Conservation (phyloP, 2,888 invertebrate species). For the Caenorhabditis sinica region DNA sequence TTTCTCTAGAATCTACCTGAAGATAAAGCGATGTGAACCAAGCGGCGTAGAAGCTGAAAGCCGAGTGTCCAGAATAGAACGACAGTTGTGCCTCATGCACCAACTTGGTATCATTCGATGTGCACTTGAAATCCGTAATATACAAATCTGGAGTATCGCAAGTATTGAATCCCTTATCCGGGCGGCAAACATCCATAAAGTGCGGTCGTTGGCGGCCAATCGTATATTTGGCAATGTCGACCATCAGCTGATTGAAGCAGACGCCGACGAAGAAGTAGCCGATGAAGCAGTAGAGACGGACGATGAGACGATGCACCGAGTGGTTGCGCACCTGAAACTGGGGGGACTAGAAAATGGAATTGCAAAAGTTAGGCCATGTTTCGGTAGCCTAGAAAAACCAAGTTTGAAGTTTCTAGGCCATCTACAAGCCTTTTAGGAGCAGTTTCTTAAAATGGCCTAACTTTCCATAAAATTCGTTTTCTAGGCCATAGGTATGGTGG, state of each 20-base stretch:
- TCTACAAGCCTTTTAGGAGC: too few species aligned
- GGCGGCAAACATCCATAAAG: slow-evolving; percentile 93
- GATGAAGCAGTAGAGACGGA: slow-evolving; percentile 81
- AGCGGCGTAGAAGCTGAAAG: slow-evolving; percentile 83
- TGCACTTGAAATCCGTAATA: slow-evolving; percentile 79
- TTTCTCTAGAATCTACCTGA: slow-evolving; percentile 85
- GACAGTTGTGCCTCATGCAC: slow-evolving; percentile 82
- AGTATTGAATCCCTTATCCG: slow-evolving; percentile 84
- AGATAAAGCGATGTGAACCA: slow-evolving; percentile 89
- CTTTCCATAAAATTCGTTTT: too few species aligned
- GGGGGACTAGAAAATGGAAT: background rate
- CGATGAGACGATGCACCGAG: slow-evolving; percentile 82
- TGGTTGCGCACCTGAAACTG: slow-evolving; percentile 71
- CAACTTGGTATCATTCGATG: slow-evolving; percentile 72
- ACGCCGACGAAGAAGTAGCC: slow-evolving; percentile 83
- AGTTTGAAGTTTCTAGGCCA: too few species aligned
- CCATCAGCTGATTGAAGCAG: slow-evolving; percentile 86
- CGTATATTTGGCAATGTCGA: slow-evolving; percentile 95
- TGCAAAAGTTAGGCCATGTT: background rate
- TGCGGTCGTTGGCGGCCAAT: slow-evolving; percentile 95
- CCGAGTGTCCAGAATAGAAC: slow-evolving; percentile 83
- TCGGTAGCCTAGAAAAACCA: too few species aligned
- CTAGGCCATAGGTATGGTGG: too few species aligned
- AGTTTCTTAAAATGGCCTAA: too few species aligned
- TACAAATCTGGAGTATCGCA: slow-evolving; percentile 74